Evolutionary conservation across 2,113 vertebrate genomes (phyloP).

Genomic region (Rhinichthys klamathensis): DNA sequence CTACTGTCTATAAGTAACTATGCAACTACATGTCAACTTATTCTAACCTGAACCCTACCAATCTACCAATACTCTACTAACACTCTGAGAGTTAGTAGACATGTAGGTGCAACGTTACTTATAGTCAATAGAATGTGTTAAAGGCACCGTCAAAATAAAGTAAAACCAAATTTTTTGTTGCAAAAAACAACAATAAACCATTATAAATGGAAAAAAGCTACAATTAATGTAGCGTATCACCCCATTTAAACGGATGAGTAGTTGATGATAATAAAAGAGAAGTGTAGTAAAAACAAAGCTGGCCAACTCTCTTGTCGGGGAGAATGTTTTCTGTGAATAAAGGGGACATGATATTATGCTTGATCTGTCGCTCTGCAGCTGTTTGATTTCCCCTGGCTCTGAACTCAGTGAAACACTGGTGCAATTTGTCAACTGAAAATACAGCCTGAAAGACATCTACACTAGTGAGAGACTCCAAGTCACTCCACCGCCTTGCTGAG

Average conservation of each 20-base stretch:
- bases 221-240: background rate
- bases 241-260: background rate
- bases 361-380: slow-evolving; percentile 59
- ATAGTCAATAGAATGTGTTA: too few species aligned
- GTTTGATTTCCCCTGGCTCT: slow-evolving; percentile 65
- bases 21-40: too few species aligned
- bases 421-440: slow-evolving; percentile 72
- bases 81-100: too few species aligned
- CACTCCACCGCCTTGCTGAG: slow-evolving; percentile 21
- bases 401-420: slow-evolving; percentile 64
- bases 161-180: background rate
- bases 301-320: slow-evolving; percentile 12
- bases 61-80: too few species aligned
- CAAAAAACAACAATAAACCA: background rate
- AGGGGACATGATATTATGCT: slow-evolving; percentile 64
- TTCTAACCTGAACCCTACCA: too few species aligned
- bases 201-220: too few species aligned
- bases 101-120: too few species aligned
- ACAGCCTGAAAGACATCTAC: slow-evolving; percentile 65
- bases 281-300: background rate
- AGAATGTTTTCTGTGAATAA: slow-evolving; percentile 40
- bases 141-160: too few species aligned
- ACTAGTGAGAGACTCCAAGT: slow-evolving; percentile 62
- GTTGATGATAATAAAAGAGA: background rate
- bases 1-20: too few species aligned